phyloP scores from a whole-genome alignment of 2,113 vertebrate species.

The Chrysemys picta region DNA sequence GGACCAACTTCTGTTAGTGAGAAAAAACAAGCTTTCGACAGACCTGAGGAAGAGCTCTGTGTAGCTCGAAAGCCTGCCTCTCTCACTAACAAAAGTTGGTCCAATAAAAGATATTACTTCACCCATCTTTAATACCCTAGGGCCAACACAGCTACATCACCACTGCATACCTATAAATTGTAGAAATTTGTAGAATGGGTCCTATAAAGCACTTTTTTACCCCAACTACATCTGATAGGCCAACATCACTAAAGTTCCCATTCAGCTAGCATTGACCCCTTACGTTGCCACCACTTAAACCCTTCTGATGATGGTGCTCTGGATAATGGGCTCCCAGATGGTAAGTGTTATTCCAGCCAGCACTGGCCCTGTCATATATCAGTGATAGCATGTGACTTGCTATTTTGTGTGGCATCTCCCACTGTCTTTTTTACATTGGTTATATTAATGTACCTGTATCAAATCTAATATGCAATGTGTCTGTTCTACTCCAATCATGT shows the following conservation, averaged over 20 bases:
- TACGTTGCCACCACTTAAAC: not conserved
- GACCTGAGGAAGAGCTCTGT: not conserved
- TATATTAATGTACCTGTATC: not conserved
- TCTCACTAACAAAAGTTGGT: not conserved
- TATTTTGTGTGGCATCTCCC: not conserved
- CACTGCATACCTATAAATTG: not conserved
- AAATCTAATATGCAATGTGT: not conserved
- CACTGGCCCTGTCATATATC: not conserved
- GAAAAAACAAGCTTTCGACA: not conserved
- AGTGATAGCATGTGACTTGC: not conserved
- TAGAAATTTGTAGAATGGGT: not conserved
- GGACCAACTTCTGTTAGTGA: not conserved
- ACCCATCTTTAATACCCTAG: not conserved
- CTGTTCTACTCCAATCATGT: slow-evolving; percentile 16
- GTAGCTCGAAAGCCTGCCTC: not conserved
- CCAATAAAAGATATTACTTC: not conserved
- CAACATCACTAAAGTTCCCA: not conserved
- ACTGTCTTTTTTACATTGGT: not conserved
- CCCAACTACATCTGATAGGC: accelerated
- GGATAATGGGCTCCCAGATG: not conserved
- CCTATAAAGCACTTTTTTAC: not conserved
- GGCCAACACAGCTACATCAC: no score
- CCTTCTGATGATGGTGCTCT: not conserved
- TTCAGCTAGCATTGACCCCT: not conserved
- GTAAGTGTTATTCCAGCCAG: not conserved